These are phyloP conservation scores for Cossypha polioptera DNA, from an alignment of 2,797 vertebrate genomes.

Conservation along the genomic window DNA sequence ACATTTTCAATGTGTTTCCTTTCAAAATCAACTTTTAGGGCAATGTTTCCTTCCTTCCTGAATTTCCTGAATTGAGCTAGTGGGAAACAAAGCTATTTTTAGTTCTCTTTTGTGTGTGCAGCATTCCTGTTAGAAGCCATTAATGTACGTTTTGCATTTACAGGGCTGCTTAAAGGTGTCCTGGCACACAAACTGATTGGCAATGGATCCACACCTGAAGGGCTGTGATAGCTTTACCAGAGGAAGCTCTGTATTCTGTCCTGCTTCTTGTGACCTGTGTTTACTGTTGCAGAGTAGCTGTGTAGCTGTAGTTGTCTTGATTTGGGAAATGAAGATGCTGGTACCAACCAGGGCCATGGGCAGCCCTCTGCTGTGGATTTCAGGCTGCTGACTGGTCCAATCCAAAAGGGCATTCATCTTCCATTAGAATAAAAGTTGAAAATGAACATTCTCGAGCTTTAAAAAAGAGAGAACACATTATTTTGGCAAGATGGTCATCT, in stretches of 20 bases:
- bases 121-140: neutral
- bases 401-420: neutral
- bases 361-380: neutral
- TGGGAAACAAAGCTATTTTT: conserved; percentile 14
- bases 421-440: neutral
- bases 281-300: neutral
- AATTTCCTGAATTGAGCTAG: conserved; percentile 10
- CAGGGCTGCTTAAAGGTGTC: conserved; percentile 19
- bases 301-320: neutral
- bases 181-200: neutral
- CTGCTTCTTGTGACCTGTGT: neutral
- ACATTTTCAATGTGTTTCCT: conserved; percentile 54
- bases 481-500: neutral
- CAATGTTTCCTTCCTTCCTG: conserved; percentile 36
- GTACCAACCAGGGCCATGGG: neutral
- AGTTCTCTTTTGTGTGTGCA: neutral
- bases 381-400: neutral
- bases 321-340: neutral
- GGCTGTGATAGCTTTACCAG: neutral
- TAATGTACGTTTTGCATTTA: conserved; percentile 46
- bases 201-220: neutral
- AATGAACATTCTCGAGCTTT: neutral
- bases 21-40: neutral
- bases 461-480: neutral
- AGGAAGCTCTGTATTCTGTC: neutral